Evolutionary conservation across 1,140 invertebrate species (phyloP).

Genomic region (Anastrepha ludens): DNA sequence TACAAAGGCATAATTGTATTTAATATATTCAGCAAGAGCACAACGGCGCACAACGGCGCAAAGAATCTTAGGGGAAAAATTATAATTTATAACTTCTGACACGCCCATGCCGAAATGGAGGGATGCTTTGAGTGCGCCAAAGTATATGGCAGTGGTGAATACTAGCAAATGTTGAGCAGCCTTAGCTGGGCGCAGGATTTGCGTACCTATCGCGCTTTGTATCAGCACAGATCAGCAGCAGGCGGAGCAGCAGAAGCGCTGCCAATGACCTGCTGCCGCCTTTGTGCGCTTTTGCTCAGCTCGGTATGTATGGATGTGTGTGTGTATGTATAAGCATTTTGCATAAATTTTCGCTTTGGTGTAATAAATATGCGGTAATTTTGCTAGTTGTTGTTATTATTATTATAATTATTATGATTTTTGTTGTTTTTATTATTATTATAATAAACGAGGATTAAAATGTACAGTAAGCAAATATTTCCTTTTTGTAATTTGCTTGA

Average conservation of each 20-base stretch:
- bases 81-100: constrained; percentile 54
- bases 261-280: background rate
- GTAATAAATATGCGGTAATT: constrained; percentile 31
- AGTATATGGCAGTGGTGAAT: background rate
- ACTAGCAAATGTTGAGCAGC: background rate
- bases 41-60: background rate
- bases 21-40: background rate
- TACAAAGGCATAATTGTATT: background rate
- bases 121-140: constrained; percentile 1
- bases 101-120: constrained; percentile 19
- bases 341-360: constrained; percentile 51
- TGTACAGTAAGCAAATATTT: no score
- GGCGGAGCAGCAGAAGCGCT: constrained; percentile 32
- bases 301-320: background rate
- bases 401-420: no score
- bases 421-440: no score
- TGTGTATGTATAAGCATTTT: background rate
- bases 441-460: no score
- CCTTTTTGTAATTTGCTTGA: no score
- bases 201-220: background rate
- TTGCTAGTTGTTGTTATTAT: background rate
- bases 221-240: background rate
- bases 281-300: background rate
- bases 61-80: constrained; percentile 44
- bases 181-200: background rate